Evolutionary conservation across 2,797 vertebrate genomes (phyloP).

Genomic region (Ptychobarbus kaznakovi): DNA sequence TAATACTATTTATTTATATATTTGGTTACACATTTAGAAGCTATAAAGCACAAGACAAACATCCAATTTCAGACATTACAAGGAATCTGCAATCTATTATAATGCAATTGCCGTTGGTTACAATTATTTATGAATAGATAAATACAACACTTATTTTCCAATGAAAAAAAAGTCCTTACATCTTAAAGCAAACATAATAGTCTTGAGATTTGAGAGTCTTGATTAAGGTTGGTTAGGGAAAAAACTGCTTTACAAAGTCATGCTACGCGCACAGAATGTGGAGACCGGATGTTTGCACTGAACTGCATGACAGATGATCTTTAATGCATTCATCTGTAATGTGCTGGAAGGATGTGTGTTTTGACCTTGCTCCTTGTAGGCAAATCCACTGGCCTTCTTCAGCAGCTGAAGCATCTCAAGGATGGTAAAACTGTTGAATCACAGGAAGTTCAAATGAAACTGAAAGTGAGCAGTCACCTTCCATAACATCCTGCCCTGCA

Average conservation of each 20-base stretch:
- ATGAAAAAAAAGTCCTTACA: neutral
- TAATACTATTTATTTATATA: neutral
- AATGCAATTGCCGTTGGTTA: neutral
- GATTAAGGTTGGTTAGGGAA: neutral
- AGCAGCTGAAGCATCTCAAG: neutral
- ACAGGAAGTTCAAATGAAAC: neutral
- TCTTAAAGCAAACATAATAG: neutral
- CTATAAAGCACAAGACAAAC: neutral
- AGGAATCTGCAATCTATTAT: neutral
- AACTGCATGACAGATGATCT: neutral
- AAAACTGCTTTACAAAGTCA: neutral
- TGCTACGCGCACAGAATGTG: too few species aligned
- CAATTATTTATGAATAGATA: neutral
- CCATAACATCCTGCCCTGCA: neutral
- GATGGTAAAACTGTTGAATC: neutral
- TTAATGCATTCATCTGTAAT: constrained; percentile 19
- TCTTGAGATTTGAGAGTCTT: neutral
- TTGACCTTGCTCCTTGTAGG: constrained; percentile 15
- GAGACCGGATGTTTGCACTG: neutral
- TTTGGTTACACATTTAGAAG: neutral
- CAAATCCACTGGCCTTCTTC: constrained; percentile 5
- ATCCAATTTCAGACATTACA: neutral
- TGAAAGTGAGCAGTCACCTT: neutral
- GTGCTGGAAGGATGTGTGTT: constrained; percentile 1
- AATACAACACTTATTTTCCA: neutral